These are phyloP conservation scores for Euura saliciscinereae DNA, from an alignment of 1,140 invertebrate species.

Conservation along the genomic window DNA sequence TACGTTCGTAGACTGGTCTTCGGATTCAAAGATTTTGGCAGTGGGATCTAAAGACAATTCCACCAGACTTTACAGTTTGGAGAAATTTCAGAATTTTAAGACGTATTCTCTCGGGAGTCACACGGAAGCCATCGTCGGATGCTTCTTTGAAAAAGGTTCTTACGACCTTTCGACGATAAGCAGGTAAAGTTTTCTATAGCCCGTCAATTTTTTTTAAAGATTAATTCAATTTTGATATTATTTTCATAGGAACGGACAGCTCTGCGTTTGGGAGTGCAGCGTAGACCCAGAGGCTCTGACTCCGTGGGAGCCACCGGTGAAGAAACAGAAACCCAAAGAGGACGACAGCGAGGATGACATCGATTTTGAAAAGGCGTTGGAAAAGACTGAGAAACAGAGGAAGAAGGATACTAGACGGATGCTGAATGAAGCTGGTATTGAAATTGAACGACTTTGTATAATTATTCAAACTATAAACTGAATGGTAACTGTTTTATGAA, in stretches of 20 bases:
- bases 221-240: conserved; percentile 17
- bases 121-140: conserved; percentile 79
- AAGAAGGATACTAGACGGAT: conserved; percentile 32
- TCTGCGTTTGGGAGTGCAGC: conserved; percentile 90
- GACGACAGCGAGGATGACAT: conserved; percentile 58
- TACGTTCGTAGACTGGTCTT: conserved; percentile 89
- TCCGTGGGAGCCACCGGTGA: conserved; percentile 53
- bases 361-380: conserved; percentile 50
- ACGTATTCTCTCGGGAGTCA: conserved; percentile 80
- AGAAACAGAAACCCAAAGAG: conserved; percentile 57
- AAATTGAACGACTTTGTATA: not conserved
- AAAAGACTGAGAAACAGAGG: conserved; percentile 42
- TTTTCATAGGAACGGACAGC: conserved; percentile 65
- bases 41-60: conserved; percentile 88
- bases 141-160: conserved; percentile 87
- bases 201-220: conserved; percentile 11
- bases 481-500: not conserved
- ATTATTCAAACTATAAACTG: not conserved
- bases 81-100: conserved; percentile 76
- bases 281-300: conserved; percentile 72
- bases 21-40: conserved; percentile 84
- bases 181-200: conserved; percentile 55
- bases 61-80: conserved; percentile 79
- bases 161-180: conserved; percentile 82
- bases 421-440: conserved; percentile 32